Percentiles rank a stretch among this genome's conserved stretches.
phyloP scores from a whole-genome alignment of 2,888 invertebrate species.

The Tupiocoris notatus region DNA sequence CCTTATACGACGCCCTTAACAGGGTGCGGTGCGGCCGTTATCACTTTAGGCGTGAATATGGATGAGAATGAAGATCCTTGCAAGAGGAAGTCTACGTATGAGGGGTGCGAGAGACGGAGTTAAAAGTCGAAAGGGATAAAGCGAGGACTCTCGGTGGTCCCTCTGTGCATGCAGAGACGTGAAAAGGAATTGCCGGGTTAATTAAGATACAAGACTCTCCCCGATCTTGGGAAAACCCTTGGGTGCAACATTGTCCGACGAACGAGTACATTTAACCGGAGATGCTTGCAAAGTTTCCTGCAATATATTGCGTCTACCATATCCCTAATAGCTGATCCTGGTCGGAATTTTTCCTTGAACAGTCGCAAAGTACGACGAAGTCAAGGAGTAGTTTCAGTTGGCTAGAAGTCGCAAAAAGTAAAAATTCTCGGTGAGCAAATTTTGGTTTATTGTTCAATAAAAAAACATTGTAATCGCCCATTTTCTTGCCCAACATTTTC shows the following conservation, averaged over 20 bases:
- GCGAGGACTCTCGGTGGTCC: not conserved
- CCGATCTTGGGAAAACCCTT: not conserved
- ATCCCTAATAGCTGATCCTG: too few relatives aligned
- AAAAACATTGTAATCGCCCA: too few relatives aligned
- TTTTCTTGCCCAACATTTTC: too few relatives aligned
- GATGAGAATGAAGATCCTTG: conserved; percentile 20
- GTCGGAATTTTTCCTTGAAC: too few relatives aligned
- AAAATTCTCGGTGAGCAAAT: too few relatives aligned
- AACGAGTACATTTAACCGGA: not conserved
- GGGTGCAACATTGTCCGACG: not conserved
- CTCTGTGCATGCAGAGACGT: not conserved
- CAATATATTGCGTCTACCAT: too few relatives aligned
- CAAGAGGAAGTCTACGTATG: not conserved
- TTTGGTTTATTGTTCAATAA: not conserved
- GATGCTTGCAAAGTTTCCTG: not conserved
- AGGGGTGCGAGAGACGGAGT: not conserved
- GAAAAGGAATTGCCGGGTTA: not conserved
- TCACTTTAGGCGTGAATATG: conserved; percentile 43
- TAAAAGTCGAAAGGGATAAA: not conserved
- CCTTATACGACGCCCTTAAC: not conserved
- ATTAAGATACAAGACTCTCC: not conserved
- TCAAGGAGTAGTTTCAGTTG: too few relatives aligned
- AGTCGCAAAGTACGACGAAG: too few relatives aligned
- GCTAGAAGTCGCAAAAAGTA: too few relatives aligned
- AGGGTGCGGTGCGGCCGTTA: conserved; percentile 22